Percentiles rank a stretch among this genome's conserved stretches.
Conservation (phyloP, 2,113 vertebrate genomes). For the Turdus rufiventris region DNA sequence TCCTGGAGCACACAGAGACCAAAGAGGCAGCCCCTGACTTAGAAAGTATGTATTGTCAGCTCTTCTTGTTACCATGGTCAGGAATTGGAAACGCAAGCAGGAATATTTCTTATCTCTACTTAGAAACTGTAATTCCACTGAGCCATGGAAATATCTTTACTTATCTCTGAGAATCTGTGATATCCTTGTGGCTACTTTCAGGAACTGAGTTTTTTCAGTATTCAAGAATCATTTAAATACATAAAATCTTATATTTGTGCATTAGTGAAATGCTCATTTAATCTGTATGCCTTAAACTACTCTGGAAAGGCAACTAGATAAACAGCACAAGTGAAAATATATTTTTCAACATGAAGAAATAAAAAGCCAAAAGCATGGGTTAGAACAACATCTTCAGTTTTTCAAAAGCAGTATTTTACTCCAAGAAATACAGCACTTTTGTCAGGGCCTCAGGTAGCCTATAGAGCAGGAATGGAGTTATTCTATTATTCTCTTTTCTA, state of each 20-base stretch:
- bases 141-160: background rate
- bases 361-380: background rate
- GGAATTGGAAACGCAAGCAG: background rate
- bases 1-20: background rate
- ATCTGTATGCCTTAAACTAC: background rate
- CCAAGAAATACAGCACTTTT: constrained; percentile 7
- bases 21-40: background rate
- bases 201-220: background rate
- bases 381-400: background rate
- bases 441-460: background rate
- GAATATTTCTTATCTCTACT: background rate
- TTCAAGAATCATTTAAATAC: background rate
- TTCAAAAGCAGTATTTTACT: constrained; percentile 5
- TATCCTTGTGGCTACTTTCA: background rate
- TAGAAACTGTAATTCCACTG: background rate
- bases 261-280: background rate
- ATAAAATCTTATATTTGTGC: background rate
- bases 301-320: background rate
- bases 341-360: background rate
- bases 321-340: background rate
- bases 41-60: background rate
- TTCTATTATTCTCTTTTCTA: background rate
- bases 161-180: background rate
- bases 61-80: background rate
- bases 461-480: background rate